These are phyloP conservation scores for Elymnias hypermnestra DNA, from an alignment of 1,140 invertebrate genomes.

Conservation along the genomic window DNA sequence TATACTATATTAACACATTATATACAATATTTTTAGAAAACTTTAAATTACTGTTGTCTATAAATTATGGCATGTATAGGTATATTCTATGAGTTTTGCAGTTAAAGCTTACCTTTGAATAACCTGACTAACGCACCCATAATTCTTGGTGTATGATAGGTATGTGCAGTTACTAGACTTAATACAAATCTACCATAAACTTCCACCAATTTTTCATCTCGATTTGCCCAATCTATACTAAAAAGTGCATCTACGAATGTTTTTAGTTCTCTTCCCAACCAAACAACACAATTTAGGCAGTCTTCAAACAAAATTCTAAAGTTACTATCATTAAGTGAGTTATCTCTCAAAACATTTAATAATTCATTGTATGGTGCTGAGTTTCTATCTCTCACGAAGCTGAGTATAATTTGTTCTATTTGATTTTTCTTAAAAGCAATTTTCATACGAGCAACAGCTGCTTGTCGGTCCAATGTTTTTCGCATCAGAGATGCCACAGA, in stretches of 20 bases:
- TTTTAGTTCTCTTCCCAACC: constrained; percentile 54
- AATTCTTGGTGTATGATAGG: constrained; percentile 61
- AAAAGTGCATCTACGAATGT: constrained; percentile 58
- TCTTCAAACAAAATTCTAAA: constrained; percentile 57
- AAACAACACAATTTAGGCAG: constrained; percentile 53
- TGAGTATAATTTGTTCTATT: constrained; percentile 52
- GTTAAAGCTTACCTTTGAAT: constrained; percentile 71
- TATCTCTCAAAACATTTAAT: constrained; percentile 55
- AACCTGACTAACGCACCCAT: constrained; percentile 53
- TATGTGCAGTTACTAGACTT: constrained; percentile 64
- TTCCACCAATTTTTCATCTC: constrained; percentile 46
- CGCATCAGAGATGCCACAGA: constrained; percentile 64
- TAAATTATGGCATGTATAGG: no score
- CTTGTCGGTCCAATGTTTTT: constrained; percentile 59
- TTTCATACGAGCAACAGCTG: constrained; percentile 42
- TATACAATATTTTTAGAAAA: no score
- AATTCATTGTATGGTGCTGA: constrained; percentile 53
- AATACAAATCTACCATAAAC: constrained; percentile 56
- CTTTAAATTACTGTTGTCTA: no score
- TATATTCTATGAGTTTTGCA: no score
- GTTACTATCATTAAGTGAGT: constrained; percentile 58
- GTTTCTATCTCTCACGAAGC: constrained; percentile 43
- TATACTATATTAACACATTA: no score
- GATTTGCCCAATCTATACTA: constrained; percentile 50
- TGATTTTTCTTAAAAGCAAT: constrained; percentile 54